Evolutionary conservation across 2,888 invertebrate species (phyloP).

Genomic region (Charanyca ferruginea): DNA sequence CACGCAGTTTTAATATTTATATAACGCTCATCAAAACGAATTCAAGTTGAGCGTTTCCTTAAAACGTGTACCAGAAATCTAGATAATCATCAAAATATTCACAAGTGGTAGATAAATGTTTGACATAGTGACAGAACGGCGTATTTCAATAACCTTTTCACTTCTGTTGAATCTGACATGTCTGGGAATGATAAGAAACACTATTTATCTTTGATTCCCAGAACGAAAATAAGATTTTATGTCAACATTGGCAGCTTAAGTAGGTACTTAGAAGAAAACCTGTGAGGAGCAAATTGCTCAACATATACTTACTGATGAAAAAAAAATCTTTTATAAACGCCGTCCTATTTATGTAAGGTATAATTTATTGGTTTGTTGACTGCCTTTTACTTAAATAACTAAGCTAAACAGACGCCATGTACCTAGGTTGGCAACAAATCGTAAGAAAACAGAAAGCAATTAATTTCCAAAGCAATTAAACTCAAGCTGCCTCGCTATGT

Average conservation of each 20-base stretch:
- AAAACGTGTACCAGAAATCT: conserved; percentile 15
- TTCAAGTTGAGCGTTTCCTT: not conserved
- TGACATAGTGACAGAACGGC: conserved; percentile 35
- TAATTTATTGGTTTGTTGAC: not conserved
- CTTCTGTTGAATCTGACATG: conserved; percentile 35
- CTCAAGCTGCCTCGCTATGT: conserved; percentile 58
- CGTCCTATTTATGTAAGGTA: too few species aligned
- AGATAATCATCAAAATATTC: conserved; percentile 33
- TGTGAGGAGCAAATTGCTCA: not conserved
- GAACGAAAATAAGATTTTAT: conserved; percentile 18
- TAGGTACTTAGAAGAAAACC: not conserved
- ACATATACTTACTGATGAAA: not conserved
- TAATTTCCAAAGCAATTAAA: conserved; percentile 52
- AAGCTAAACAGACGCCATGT: not conserved
- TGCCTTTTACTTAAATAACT: not conserved
- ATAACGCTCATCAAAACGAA: not conserved
- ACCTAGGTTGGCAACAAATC: conserved; percentile 11
- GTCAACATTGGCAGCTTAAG: not conserved
- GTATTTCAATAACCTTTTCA: conserved; percentile 31
- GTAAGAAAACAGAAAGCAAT: too few species aligned
- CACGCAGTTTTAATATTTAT: not conserved
- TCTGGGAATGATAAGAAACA: conserved; percentile 22
- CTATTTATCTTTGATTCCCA: conserved; percentile 16
- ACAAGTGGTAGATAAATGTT: conserved; percentile 26
- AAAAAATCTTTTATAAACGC: too few species aligned